phyloP scores from a whole-genome alignment of 2,888 invertebrate genomes.

The Oligia strigilis region DNA sequence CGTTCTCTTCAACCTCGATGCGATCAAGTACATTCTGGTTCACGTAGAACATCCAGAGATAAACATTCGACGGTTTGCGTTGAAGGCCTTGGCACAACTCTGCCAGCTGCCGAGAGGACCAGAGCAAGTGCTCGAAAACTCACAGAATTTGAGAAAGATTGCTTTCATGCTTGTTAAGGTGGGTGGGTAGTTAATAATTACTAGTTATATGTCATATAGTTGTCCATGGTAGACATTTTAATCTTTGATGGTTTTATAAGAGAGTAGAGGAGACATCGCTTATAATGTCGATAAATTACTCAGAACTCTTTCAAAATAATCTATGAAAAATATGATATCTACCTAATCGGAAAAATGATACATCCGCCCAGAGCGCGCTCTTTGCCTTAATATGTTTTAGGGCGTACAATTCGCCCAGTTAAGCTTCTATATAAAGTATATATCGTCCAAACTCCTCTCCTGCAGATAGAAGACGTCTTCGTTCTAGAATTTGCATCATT shows the following conservation, averaged over 20 bases:
- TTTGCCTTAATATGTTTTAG: no score
- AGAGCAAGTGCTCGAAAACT: constrained; percentile 82
- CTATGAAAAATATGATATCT: neutral
- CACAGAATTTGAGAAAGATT: constrained; percentile 83
- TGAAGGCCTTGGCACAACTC: constrained; percentile 89
- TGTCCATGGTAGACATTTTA: neutral
- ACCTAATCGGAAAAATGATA: no score
- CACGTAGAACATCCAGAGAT: constrained; percentile 83
- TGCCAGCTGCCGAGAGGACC: constrained; percentile 86
- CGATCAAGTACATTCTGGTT: constrained; percentile 80
- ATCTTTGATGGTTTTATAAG: neutral
- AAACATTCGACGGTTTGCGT: constrained; percentile 87
- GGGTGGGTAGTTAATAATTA: neutral
- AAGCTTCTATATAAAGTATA: neutral
- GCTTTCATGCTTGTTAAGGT: constrained; percentile 84
- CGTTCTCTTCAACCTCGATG: constrained; percentile 78
- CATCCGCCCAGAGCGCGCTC: neutral
- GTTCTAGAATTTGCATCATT: constrained; percentile 89
- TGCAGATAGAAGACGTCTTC: constrained; percentile 86
- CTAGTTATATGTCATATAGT: neutral
- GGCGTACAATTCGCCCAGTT: neutral
- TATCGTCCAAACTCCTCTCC: neutral
- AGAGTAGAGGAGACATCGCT: neutral
- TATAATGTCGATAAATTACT: neutral
- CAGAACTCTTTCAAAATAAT: neutral